These are phyloP conservation scores for Peromyscus aztecus DNA, from an alignment of 2,797 vertebrate species.

Conservation along the genomic window DNA sequence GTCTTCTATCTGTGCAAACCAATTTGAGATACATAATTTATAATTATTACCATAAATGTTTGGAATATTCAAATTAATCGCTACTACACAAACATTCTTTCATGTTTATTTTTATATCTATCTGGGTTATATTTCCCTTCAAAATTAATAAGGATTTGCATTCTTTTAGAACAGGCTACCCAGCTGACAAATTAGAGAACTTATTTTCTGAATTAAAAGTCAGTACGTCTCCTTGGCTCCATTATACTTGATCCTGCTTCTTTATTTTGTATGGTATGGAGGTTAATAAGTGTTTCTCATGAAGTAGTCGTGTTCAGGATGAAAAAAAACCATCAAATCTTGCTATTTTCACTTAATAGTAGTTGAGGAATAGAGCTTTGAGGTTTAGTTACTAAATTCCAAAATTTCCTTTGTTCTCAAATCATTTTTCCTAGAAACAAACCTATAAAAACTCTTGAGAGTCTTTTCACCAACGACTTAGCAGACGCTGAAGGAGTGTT, in stretches of 20 bases:
- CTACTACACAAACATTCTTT: neutral
- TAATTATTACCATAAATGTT: neutral
- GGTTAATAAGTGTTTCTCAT: neutral
- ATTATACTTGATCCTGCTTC: neutral
- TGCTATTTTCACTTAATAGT: slow-evolving; percentile 9
- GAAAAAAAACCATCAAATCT: neutral
- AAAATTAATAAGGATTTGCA: neutral
- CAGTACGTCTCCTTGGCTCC: neutral
- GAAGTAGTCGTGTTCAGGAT: neutral
- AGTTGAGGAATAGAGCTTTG: neutral
- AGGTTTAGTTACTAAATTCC: neutral
- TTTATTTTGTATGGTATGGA: neutral
- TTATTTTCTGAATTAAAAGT: neutral
- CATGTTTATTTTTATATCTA: neutral
- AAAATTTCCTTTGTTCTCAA: neutral
- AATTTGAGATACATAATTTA: neutral
- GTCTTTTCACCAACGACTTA: neutral
- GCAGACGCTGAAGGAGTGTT: neutral
- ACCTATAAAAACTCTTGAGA: neutral
- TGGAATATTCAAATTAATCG: neutral
- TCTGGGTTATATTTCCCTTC: neutral
- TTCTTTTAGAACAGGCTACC: neutral
- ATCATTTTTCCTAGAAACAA: neutral
- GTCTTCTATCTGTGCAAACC: neutral
- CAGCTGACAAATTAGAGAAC: neutral